Conservation (phyloP, 2,113 vertebrate genomes). For the Hyperoodon ampullatus region DNA sequence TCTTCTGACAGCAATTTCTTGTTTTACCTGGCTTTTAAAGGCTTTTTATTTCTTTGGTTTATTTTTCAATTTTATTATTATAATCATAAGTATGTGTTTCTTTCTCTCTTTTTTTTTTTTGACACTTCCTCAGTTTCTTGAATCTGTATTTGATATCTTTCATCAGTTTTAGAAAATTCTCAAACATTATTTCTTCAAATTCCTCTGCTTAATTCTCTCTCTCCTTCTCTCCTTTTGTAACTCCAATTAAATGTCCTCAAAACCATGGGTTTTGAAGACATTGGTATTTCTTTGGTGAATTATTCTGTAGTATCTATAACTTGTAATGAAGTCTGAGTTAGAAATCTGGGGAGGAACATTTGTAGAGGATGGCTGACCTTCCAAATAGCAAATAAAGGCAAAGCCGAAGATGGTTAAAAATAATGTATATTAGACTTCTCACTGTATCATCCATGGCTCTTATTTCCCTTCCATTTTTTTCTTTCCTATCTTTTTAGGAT, state of each 20-base stretch:
- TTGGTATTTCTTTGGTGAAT: too few relatives aligned
- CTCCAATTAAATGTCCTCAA: background rate
- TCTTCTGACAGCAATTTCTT: background rate
- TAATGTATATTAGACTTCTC: background rate
- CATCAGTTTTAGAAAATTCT: slow-evolving; percentile 1
- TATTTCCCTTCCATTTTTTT: background rate
- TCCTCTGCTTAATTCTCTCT: background rate
- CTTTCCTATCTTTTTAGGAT: background rate
- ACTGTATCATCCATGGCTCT: background rate
- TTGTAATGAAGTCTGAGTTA: too few relatives aligned
- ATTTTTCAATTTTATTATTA: background rate
- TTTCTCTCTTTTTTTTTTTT: background rate
- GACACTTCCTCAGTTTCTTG: background rate
- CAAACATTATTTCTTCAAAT: background rate
- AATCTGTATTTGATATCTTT: background rate
- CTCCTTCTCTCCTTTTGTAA: background rate
- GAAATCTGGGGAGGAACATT: too few relatives aligned
- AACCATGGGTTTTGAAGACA: too few relatives aligned
- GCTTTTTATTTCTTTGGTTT: background rate
- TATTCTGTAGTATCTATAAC: too few relatives aligned
- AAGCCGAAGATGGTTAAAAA: too few relatives aligned
- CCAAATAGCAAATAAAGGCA: too few relatives aligned
- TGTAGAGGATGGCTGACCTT: too few relatives aligned
- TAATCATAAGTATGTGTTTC: background rate
- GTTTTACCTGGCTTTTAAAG: background rate